Percentiles rank a stretch among this genome's conserved stretches.
phyloP scores from a whole-genome alignment of 2,113 vertebrate species.

The Pontoporia blainvillei region DNA sequence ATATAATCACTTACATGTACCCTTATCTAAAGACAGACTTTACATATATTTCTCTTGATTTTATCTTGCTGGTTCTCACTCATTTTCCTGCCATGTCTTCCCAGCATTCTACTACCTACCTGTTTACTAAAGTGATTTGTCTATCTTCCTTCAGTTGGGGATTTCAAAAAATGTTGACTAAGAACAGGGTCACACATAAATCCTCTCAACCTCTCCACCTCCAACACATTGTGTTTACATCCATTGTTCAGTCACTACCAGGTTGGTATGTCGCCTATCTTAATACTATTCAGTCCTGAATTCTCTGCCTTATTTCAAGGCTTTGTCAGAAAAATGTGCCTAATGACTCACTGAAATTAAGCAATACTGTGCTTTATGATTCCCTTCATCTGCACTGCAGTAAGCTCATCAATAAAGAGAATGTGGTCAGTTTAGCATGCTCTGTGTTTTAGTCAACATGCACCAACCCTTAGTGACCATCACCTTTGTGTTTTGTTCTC shows the following conservation, averaged over 20 bases:
- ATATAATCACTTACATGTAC: not conserved
- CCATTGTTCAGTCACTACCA: not conserved
- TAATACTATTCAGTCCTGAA: not conserved
- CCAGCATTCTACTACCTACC: not conserved
- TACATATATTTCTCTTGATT: not conserved
- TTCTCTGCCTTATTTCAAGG: not conserved
- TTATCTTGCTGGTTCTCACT: not conserved
- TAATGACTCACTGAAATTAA: not conserved
- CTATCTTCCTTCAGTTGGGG: not conserved
- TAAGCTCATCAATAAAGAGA: not conserved
- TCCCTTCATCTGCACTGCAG: not conserved
- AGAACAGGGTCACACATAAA: not conserved
- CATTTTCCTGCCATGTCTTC: not conserved
- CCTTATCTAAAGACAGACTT: not conserved
- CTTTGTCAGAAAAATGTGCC: not conserved
- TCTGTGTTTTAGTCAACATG: not conserved
- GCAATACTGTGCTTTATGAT: not conserved
- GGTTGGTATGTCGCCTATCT: not conserved
- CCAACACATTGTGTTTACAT: not conserved
- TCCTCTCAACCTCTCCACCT: not conserved
- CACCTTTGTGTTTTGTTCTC: not conserved
- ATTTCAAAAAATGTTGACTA: not conserved
- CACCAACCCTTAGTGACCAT: not conserved
- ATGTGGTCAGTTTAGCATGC: not conserved
- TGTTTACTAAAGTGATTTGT: not conserved